These are phyloP conservation scores for Thera obeliscata DNA, from an alignment of 2,888 invertebrate genomes.

Conservation along the genomic window DNA sequence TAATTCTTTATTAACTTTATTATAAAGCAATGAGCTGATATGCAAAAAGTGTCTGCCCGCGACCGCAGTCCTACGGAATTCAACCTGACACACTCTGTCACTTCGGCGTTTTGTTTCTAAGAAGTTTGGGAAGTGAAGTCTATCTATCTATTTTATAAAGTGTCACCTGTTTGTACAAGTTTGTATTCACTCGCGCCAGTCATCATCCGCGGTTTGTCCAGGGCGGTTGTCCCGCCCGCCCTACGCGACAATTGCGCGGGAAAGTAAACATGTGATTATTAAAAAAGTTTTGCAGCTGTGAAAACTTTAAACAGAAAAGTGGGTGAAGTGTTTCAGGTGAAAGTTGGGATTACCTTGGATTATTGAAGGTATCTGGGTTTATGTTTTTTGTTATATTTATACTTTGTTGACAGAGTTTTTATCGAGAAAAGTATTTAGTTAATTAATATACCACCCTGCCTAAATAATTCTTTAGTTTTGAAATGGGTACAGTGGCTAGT, in stretches of 20 bases:
- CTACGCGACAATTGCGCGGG: conserved; percentile 35
- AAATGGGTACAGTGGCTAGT: too few species aligned
- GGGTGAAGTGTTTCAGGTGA: conserved; percentile 38
- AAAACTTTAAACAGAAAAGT: conserved; percentile 24
- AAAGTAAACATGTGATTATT: conserved; percentile 42
- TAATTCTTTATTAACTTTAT: too few species aligned
- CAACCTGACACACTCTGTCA: too few species aligned
- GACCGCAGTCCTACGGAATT: too few species aligned
- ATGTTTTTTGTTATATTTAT: background rate
- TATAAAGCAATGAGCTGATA: too few species aligned
- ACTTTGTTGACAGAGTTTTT: background rate
- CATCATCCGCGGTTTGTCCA: conserved; percentile 45
- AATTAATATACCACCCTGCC: too few species aligned
- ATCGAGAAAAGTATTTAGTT: too few species aligned
- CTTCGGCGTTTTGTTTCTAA: too few species aligned
- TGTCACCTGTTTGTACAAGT: background rate
- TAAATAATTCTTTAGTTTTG: too few species aligned
- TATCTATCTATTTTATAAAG: background rate
- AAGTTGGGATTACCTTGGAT: conserved; percentile 24
- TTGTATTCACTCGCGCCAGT: conserved; percentile 46
- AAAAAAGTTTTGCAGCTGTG: conserved; percentile 26
- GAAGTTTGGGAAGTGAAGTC: too few species aligned
- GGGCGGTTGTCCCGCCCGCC: conserved; percentile 70
- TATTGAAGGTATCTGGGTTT: conserved; percentile 13
- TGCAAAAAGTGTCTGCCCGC: too few species aligned